These are phyloP conservation scores for Dynastes grantii DNA, from an alignment of 2,888 invertebrate species.

Conservation along the genomic window DNA sequence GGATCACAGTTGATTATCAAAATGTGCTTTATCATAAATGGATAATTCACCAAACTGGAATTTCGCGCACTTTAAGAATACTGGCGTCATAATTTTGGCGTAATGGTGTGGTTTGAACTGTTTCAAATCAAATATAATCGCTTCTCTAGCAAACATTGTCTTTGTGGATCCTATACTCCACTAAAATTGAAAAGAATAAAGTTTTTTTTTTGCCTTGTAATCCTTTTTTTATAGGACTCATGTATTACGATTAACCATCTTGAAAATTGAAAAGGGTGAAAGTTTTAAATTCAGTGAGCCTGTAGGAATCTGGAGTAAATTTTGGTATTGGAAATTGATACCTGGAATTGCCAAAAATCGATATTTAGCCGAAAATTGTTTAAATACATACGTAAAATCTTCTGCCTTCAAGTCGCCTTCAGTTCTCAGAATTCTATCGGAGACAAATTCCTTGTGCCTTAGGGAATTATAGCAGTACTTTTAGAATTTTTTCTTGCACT, in stretches of 20 bases:
- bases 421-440: constrained; percentile 4
- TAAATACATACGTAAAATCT: constrained; percentile 68
- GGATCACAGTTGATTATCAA: background rate
- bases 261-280: background rate
- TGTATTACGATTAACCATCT: too few relatives aligned
- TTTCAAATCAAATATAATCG: background rate
- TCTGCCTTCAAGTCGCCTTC: constrained; percentile 67
- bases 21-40: background rate
- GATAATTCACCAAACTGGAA: background rate
- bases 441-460: constrained; percentile 76
- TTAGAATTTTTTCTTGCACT: constrained; percentile 78
- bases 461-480: constrained; percentile 76
- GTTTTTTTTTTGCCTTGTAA: too few relatives aligned
- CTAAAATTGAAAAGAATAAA: background rate
- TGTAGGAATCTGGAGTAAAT: background rate
- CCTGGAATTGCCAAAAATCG: background rate
- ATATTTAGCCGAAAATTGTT: background rate
- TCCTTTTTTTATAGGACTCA: too few relatives aligned
- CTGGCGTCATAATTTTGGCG: background rate
- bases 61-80: background rate
- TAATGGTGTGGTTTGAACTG: background rate
- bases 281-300: background rate
- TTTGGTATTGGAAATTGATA: background rate
- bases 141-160: background rate
- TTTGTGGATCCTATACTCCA: background rate